phyloP scores from a whole-genome alignment of 2,797 vertebrate genomes.

The Protosalanx chinensis region DNA sequence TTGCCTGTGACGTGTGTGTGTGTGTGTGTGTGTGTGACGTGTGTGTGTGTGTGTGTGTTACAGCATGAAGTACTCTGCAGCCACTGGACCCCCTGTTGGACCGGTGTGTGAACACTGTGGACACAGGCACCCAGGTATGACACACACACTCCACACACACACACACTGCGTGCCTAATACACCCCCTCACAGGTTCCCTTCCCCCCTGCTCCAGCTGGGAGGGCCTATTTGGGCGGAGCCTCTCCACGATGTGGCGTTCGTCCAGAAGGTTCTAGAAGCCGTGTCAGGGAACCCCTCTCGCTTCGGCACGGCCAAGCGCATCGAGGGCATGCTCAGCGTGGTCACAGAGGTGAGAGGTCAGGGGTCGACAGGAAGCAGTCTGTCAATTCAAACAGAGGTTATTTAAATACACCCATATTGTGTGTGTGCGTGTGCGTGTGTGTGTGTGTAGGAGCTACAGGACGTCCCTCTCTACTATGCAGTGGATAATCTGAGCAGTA shows the following conservation, averaged over 20 bases:
- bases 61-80: conserved; percentile 85
- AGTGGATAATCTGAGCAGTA: conserved; percentile 84
- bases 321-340: conserved; percentile 87
- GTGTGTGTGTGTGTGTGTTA: conserved; percentile 32
- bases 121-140: conserved; percentile 83
- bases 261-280: conserved; percentile 75
- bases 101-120: conserved; percentile 82
- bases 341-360: conserved; percentile 76
- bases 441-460: conserved; percentile 76
- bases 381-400: too few relatives aligned
- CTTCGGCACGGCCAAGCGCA: conserved; percentile 81
- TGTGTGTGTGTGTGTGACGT: conserved; percentile 24
- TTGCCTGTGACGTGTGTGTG: not conserved
- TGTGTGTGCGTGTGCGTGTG: conserved; percentile 1
- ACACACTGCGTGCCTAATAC: not conserved
- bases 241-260: conserved; percentile 79
- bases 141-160: not conserved
- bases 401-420: not conserved
- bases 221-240: conserved; percentile 88
- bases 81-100: conserved; percentile 81
- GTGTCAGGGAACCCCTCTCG: conserved; percentile 76
- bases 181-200: not conserved
- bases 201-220: conserved; percentile 68
- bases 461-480: conserved; percentile 89
- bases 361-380: not conserved